These are phyloP conservation scores for Grus americana DNA, from an alignment of 2,113 vertebrate species.

Conservation along the genomic window DNA sequence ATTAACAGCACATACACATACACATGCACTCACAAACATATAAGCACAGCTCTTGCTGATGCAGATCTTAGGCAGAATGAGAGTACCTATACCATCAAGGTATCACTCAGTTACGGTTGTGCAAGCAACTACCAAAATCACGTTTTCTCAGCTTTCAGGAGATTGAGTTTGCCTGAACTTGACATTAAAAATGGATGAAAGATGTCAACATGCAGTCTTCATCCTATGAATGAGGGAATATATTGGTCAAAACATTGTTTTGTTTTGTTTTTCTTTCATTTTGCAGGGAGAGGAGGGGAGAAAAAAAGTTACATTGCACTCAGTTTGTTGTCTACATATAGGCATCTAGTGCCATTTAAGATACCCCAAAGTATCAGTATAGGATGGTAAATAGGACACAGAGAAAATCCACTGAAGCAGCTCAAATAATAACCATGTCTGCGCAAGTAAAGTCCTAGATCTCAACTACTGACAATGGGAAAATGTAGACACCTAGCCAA, in stretches of 20 bases:
- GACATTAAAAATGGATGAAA: neutral
- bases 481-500: neutral
- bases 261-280: neutral
- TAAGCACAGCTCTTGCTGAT: neutral
- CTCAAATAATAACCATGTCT: neutral
- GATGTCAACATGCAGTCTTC: neutral
- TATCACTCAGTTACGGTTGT: neutral
- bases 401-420: neutral
- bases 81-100: neutral
- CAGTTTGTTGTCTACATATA: neutral
- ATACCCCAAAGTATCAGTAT: neutral
- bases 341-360: neutral
- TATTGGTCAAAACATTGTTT: neutral
- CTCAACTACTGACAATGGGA: neutral
- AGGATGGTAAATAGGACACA: neutral
- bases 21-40: too few species aligned
- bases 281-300: accelerated
- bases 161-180: neutral
- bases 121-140: neutral
- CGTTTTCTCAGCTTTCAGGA: neutral
- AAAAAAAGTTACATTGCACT: neutral
- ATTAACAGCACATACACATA: neutral
- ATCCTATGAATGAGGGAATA: neutral
- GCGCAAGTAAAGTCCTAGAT: neutral
- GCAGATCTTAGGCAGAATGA: neutral